Evolutionary conservation across 1,140 invertebrate species (phyloP).

Genomic region (Nasonia vitripennis): DNA sequence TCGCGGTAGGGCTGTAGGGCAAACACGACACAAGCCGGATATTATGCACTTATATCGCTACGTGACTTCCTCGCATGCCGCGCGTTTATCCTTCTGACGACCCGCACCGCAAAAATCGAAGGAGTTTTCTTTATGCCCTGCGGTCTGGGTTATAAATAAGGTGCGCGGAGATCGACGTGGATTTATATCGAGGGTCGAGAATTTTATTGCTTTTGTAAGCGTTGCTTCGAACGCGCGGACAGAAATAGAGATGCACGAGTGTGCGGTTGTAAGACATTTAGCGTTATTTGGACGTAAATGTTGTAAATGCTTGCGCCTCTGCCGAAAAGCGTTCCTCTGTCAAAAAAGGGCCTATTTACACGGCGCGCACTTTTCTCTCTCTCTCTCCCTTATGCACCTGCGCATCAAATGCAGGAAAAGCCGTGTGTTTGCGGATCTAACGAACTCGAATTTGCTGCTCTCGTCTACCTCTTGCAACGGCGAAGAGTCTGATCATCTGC

Average conservation of each 20-base stretch:
- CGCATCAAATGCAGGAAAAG: slow-evolving; percentile 1
- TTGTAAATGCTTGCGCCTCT: neutral
- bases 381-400: neutral
- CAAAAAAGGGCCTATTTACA: neutral
- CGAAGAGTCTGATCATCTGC: neutral
- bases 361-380: neutral
- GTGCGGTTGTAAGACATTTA: too few relatives aligned
- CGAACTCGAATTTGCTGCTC: slow-evolving; percentile 35
- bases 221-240: neutral
- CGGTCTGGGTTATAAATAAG: neutral
- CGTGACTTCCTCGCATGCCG: slow-evolving; percentile 13
- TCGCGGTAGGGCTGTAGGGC: neutral
- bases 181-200: neutral
- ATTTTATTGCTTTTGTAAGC: neutral
- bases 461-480: neutral
- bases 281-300: too few relatives aligned
- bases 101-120: neutral
- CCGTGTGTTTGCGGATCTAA: slow-evolving; percentile 33
- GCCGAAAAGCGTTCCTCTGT: neutral
- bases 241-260: too few relatives aligned
- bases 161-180: neutral
- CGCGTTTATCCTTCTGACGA: neutral
- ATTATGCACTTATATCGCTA: slow-evolving; percentile 39
- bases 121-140: neutral
- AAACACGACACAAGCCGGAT: slow-evolving; percentile 37